Conservation (phyloP, 2,797 vertebrate species). For the Liasis olivaceus region DNA sequence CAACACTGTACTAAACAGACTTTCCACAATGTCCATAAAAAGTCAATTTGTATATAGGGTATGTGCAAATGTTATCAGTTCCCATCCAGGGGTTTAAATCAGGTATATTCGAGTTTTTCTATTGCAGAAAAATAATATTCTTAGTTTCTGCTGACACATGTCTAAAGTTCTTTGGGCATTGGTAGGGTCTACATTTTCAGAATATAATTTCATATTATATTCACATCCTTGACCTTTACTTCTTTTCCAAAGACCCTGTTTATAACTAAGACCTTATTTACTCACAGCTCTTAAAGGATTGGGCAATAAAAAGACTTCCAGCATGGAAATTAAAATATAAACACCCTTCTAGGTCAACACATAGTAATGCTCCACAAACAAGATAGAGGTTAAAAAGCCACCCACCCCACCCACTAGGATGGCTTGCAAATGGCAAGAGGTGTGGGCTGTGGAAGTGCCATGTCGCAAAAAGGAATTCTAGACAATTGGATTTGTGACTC, state of each 20-base stretch:
- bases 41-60: background rate
- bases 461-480: conserved; percentile 33
- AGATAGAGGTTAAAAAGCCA: conserved; percentile 47
- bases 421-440: conserved; percentile 54
- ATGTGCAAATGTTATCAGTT: background rate
- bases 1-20: background rate
- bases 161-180: no score
- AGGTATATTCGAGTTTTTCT: background rate
- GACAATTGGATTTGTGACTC: conserved; percentile 58
- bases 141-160: background rate
- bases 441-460: conserved; percentile 53
- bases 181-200: background rate
- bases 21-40: background rate
- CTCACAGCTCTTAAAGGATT: background rate
- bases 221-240: background rate
- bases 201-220: background rate
- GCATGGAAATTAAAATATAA: background rate
- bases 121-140: background rate
- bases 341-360: background rate
- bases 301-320: background rate
- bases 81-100: background rate
- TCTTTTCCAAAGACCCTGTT: background rate
- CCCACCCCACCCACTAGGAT: conserved; percentile 39
- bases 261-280: background rate
- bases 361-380: conserved; percentile 16